Evolutionary conservation across 2,888 invertebrate species (phyloP).

Genomic region (Tiliacea aurago): DNA sequence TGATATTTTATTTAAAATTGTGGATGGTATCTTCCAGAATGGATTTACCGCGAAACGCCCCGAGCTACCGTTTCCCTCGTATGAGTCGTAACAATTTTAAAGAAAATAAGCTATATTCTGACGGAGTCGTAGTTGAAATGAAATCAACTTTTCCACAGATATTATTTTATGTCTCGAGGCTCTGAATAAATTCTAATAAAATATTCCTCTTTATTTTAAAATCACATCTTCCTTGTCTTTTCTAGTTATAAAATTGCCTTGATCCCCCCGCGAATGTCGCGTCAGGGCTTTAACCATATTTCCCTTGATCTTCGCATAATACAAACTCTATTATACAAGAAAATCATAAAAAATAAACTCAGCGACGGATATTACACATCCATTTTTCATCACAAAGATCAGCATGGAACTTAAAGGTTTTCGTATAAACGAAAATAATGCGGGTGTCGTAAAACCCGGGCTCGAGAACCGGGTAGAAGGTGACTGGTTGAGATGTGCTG

Average conservation of each 20-base stretch:
- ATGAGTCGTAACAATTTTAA: conserved; percentile 59
- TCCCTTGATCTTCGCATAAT: conserved; percentile 53
- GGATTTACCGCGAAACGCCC: conserved; percentile 65
- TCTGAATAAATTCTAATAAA: conserved; percentile 23
- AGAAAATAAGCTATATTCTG: conserved; percentile 62
- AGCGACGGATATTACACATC: conserved; percentile 58
- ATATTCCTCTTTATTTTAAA: conserved; percentile 35
- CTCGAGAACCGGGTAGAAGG: conserved; percentile 5
- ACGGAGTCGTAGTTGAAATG: conserved; percentile 50
- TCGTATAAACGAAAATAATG: conserved; percentile 61
- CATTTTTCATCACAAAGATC: conserved; percentile 64
- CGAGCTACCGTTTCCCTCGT: conserved; percentile 53
- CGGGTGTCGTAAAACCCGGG: conserved; percentile 56
- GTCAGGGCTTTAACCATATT: conserved; percentile 16
- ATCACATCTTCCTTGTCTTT: conserved; percentile 20
- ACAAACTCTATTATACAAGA: conserved; percentile 60
- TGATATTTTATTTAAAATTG: conserved; percentile 75
- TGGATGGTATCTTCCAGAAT: conserved; percentile 59
- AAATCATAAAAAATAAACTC: conserved; percentile 60
- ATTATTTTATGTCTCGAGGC: conserved; percentile 42
- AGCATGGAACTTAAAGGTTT: conserved; percentile 59
- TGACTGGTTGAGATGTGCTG: conserved; percentile 42
- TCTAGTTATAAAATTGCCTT: conserved; percentile 33
- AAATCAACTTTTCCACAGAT: conserved; percentile 52
- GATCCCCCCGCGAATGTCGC: conserved; percentile 23